These are phyloP conservation scores for Pseudorhiza aurosa DNA, from an alignment of 30 jellyfish, hydroid and myxozoan species.

Conservation along the genomic window DNA sequence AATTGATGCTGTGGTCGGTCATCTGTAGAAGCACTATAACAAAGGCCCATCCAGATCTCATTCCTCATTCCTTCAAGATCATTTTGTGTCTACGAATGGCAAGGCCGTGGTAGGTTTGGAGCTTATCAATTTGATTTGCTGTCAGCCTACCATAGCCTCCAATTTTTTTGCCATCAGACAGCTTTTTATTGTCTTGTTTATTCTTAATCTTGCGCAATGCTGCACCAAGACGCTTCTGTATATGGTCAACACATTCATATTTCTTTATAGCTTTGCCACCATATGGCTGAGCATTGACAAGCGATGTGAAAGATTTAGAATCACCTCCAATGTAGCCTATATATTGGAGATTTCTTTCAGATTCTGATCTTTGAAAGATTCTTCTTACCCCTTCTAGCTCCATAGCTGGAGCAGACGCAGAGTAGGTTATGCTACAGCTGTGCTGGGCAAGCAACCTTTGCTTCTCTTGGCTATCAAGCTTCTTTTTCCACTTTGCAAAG, in stretches of 20 bases:
- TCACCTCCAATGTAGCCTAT: slow-evolving; percentile 1
- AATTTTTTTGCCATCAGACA: slow-evolving; percentile 33
- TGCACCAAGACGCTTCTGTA: slow-evolving; percentile 39
- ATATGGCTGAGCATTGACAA: too few species aligned
- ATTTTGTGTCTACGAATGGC: slow-evolving; percentile 42
- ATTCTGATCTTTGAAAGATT: slow-evolving; percentile 6
- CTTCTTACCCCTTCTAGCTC: slow-evolving; percentile 10
- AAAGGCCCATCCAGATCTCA: too few species aligned
- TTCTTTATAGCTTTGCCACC: too few species aligned
- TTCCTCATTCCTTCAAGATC: slow-evolving; percentile 33
- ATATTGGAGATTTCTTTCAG: too few species aligned
- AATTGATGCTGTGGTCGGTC: too few species aligned
- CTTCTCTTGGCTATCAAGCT: slow-evolving; percentile 4
- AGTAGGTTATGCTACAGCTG: neutral
- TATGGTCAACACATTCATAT: slow-evolving; percentile 51
- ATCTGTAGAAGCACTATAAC: too few species aligned
- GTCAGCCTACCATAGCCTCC: slow-evolving; percentile 51
- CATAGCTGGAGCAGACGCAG: slow-evolving; percentile 10
- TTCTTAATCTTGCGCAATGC: neutral
- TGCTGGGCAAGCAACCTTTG: slow-evolving; percentile 1
- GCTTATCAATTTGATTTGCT: neutral
- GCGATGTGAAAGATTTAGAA: slow-evolving; percentile 5
- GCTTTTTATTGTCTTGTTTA: neutral
- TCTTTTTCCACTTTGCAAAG: slow-evolving; percentile 9
- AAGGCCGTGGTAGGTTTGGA: slow-evolving; percentile 42